Evolutionary conservation across 2,113 vertebrate genomes (phyloP).

Genomic region (Oryctolagus cuniculus): DNA sequence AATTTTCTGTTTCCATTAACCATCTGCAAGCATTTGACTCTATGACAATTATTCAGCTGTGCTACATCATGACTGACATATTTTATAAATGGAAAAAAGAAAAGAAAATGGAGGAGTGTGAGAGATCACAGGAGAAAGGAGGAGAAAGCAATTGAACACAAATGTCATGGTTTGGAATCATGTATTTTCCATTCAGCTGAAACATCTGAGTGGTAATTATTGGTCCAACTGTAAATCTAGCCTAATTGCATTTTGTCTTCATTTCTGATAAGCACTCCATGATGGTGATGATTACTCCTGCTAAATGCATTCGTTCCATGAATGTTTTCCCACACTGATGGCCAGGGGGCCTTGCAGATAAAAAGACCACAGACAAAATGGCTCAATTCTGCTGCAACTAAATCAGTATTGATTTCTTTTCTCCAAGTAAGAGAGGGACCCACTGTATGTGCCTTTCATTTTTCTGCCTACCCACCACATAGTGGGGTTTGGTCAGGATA

Average conservation of each 20-base stretch:
- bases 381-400: conserved; percentile 75
- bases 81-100: conserved; percentile 86
- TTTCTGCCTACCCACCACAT: conserved; percentile 64
- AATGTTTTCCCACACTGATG: conserved; percentile 85
- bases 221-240: conserved; percentile 86
- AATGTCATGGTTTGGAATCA: conserved; percentile 85
- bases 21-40: conserved; percentile 90
- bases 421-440: conserved; percentile 62
- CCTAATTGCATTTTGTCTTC: conserved; percentile 89
- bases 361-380: conserved; percentile 80
- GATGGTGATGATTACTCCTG: conserved; percentile 84
- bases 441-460: conserved; percentile 64
- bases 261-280: conserved; percentile 86
- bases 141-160: conserved; percentile 82
- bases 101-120: conserved; percentile 76
- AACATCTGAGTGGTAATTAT: conserved; percentile 88
- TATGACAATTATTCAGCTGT: conserved; percentile 90
- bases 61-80: conserved; percentile 88
- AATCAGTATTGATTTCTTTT: conserved; percentile 83
- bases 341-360: conserved; percentile 80
- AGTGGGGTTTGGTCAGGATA: conserved; percentile 71
- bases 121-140: conserved; percentile 79
- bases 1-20: conserved; percentile 91
- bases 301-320: conserved; percentile 83
- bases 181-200: conserved; percentile 88